Evolutionary conservation across 35 echinoderm and acorn worm genomes (phyloP).

Genomic region (Ophioderma brevispina): DNA sequence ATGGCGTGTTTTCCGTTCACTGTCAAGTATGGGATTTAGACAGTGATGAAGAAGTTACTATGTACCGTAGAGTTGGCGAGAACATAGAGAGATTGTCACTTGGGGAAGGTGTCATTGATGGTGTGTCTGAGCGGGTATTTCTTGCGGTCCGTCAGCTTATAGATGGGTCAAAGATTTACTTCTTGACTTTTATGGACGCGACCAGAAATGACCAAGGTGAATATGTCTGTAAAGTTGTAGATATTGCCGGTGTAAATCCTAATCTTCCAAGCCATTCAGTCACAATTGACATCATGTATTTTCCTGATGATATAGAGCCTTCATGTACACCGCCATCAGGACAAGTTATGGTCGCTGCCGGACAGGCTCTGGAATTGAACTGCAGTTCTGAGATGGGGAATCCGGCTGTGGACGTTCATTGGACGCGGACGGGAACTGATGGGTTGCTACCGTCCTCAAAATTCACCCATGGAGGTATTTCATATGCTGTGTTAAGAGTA

Average conservation of each 20-base stretch:
- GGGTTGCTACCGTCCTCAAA: neutral
- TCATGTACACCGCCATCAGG: neutral
- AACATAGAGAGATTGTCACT: neutral
- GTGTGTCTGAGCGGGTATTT: neutral
- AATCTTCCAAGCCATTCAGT: neutral
- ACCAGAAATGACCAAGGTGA: neutral
- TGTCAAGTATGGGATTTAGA: neutral
- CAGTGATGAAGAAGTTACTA: neutral
- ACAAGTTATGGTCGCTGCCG: neutral
- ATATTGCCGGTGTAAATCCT: neutral
- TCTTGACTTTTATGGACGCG: neutral
- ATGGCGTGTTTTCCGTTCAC: neutral
- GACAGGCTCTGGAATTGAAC: neutral
- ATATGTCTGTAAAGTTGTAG: neutral
- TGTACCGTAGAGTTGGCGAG: neutral
- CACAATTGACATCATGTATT: neutral
- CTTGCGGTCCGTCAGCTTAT: neutral
- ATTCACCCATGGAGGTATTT: neutral
- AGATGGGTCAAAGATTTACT: neutral
- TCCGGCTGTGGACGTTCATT: neutral
- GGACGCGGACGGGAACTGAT: neutral
- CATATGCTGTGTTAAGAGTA: neutral
- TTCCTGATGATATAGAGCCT: neutral
- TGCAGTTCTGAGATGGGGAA: neutral
- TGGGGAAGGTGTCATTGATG: neutral